Evolutionary conservation across 2,113 vertebrate species (phyloP), one percentile per base, ranked within the genome.

Genomic region (Calidris pugnax): DNA sequence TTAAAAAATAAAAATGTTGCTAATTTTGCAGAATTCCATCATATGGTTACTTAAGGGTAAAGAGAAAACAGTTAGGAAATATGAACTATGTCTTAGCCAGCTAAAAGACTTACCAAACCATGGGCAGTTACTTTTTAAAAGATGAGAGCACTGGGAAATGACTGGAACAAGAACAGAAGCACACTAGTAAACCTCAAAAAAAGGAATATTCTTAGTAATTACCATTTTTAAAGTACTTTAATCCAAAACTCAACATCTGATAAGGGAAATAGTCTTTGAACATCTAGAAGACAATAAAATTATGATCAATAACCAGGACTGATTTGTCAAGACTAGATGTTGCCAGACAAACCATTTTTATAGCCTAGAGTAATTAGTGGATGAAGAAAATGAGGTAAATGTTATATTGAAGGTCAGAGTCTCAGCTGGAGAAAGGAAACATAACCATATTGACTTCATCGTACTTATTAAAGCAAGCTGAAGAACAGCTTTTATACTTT

Each of bases 381-480:
- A 84, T 78, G 72, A 96, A 90, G 91, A 95, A 95, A 95, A 93
- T 89, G 89, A 96, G 83, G 83, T 95, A 95, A 95, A 97, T 95
- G 73, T 92, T 95, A 92, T 39, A 63, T 14, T 75, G 94, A 95
- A 97, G 89, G 73, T 96, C 86, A 96, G 37, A 90, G 51, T 67
- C 81, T 71, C 80, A 84, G 72, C 82, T 92, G 83, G 83, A 89
- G 28, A 92, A 93, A 90, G 72, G 76, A 90, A 95, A 69, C 51
- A 73, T 76, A 84, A 81, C 76, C 28, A 55, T 71, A 92, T 90
- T 95, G 86, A 93, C 86, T 90, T 93, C 68, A 93, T 77, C 3
- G 7, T 74, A 33, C 7, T 90, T 93, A 93, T 45, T 93, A 92
- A 85, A 95, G 56, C 50, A 92, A 88, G 73, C 6, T 84, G 79